Conservation (phyloP, 53 echinoderm and acorn worm genomes). For the Holothuria leucospilota region DNA sequence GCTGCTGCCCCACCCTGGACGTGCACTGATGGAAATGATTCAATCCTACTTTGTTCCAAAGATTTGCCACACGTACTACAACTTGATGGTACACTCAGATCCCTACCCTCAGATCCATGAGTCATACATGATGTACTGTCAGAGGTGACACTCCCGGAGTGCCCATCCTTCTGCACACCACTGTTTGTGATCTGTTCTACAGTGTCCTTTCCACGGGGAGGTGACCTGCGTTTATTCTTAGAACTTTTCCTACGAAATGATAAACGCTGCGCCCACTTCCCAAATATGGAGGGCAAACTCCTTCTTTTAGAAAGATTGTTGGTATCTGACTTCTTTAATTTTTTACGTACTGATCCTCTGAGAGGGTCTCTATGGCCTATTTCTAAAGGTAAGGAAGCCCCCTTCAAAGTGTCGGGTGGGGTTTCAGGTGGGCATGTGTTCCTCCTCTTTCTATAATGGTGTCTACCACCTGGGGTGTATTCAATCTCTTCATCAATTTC, state of each 20-base stretch:
- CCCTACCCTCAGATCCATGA: no score
- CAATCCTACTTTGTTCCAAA: not conserved
- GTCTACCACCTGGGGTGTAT: slow-evolving; percentile 13
- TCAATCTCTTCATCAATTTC: slow-evolving; percentile 27
- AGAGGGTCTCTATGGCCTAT: not conserved
- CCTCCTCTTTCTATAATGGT: slow-evolving; percentile 27
- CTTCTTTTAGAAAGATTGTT: slow-evolving; percentile 16
- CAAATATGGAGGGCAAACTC: slow-evolving; percentile 18
- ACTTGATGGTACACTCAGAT: no score
- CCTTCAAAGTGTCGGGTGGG: slow-evolving; percentile 21
- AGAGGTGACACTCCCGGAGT: not conserved
- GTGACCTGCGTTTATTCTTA: not conserved
- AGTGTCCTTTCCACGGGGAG: not conserved
- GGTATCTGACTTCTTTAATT: not conserved
- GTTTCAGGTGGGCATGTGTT: slow-evolving; percentile 28
- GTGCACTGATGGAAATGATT: slow-evolving; percentile 32
- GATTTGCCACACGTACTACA: slow-evolving; percentile 18
- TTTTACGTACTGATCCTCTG: not conserved
- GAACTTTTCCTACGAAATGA: slow-evolving; percentile 31
- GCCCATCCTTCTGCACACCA: not conserved
- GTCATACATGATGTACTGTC: not conserved
- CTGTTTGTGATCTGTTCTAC: not conserved
- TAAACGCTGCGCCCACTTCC: slow-evolving; percentile 25
- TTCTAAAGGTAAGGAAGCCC: not conserved
- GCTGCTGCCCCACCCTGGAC: slow-evolving; percentile 43